Evolutionary conservation across 2,888 invertebrate species (phyloP).

Genomic region (Sicus ferrugineus): DNA sequence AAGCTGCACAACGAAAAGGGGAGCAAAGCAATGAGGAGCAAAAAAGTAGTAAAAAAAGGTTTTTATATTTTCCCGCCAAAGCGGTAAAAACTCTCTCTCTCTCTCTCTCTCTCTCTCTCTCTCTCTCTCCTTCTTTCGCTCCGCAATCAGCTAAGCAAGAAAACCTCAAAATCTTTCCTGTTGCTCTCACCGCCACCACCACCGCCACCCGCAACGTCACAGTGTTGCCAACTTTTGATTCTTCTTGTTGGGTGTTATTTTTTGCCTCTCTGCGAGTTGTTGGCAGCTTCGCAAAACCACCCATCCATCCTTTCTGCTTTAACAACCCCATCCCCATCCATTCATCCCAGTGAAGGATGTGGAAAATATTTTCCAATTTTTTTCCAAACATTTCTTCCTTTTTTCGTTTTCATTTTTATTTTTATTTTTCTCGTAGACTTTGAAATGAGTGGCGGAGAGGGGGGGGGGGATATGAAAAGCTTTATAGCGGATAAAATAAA

Average conservation of each 20-base stretch:
- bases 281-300: background rate
- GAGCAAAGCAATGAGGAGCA: constrained; percentile 27
- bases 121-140: background rate
- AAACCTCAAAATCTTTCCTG: too few relatives aligned
- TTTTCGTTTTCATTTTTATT: constrained; percentile 50
- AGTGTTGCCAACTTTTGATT: constrained; percentile 4
- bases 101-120: background rate
- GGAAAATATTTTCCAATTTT: constrained; percentile 59
- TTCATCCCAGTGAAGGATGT: constrained; percentile 39
- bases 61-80: constrained; percentile 53
- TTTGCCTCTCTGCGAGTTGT: background rate
- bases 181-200: constrained; percentile 8
- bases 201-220: background rate
- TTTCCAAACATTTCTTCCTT: constrained; percentile 47
- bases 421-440: constrained; percentile 34
- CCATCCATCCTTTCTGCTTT: background rate
- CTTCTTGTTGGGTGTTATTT: constrained; percentile 8
- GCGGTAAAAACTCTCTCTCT: constrained; percentile 10
- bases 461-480: constrained; percentile 55
- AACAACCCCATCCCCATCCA: background rate
- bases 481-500: constrained; percentile 51
- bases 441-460: constrained; percentile 36
- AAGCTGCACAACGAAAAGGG: constrained; percentile 2
- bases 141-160: too few relatives aligned
- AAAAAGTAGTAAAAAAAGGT: constrained; percentile 47